Base-by-base conservation (phyloP, 1,140 invertebrate genomes). In the Melipona quadrifasciata region DNA sequence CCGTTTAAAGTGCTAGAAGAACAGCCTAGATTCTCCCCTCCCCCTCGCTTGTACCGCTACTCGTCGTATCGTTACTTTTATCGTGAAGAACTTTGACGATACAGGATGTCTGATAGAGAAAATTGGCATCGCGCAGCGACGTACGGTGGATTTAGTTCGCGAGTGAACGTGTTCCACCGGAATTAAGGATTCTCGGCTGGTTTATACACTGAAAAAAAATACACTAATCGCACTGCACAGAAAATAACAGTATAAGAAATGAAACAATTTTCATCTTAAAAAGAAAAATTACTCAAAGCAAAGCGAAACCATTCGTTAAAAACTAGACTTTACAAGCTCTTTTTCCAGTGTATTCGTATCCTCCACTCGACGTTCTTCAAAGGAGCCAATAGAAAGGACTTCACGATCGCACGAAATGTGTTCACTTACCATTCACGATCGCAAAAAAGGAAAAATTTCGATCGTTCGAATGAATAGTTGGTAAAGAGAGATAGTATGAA, bases 1-100 rank as follows among this genome's bases (percentile, higher is more conserved):
- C 94, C 94, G 93, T 95, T 95, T 94, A 90, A 94, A 94, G 95
- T 95, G 95, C 95, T 95, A 95, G 95, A 95, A 95, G 95, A 95
- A 95, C 95, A 95, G 95, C 95, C 95, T 95, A 93, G 87, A 82
- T 92, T 91, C 84, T 84, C 80, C 90, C 86, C 91, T 91, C 91
- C 91, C 91, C 93, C 91, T 92, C 90, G 91, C 87, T 92, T 90
- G 89, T 91, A 92, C 90, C 88, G 90, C 86, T 90, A 87, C 82
- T 90, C 78, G 80, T 90, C 72, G 82, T 83, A 88, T 84, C 87
- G 78, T 92, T 81, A 80, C 67, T 78, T 81, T 77, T 77, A 55
- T n/a, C 57, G 55, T 73, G 65, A 86, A 79, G 27, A 84, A 82
- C 70, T 67, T 86, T 64, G 68, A 78, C 73, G 61, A 81, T 90